Percentiles rank a stretch among this genome's conserved stretches.
Conservation (phyloP, 2,888 invertebrate species). For the Drosophila lacicola region DNA sequence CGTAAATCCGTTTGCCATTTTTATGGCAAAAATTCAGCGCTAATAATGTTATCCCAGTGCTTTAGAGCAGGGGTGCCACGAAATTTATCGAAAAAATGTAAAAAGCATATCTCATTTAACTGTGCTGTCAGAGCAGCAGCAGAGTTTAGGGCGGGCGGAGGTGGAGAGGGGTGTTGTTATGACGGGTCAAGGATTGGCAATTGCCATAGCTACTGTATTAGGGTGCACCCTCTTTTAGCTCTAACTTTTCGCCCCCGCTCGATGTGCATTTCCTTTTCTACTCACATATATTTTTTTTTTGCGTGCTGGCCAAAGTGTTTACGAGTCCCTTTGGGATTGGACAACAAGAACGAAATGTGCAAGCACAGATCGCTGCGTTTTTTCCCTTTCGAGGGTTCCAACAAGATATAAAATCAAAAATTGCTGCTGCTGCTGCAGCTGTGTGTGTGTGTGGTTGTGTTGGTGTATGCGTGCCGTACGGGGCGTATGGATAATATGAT, state of each 20-base stretch:
- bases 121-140: slow-evolving; percentile 51
- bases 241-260: slow-evolving; percentile 23
- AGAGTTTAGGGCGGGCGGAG: neutral
- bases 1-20: slow-evolving; percentile 67
- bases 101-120: slow-evolving; percentile 72
- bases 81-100: slow-evolving; percentile 65
- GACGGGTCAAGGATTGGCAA: slow-evolving; percentile 81
- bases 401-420: slow-evolving; percentile 57
- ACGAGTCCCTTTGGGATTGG: slow-evolving; percentile 64
- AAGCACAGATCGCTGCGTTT: slow-evolving; percentile 57
- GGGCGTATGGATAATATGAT: slow-evolving; percentile 59
- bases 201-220: slow-evolving; percentile 32
- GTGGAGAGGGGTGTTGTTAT: slow-evolving; percentile 57
- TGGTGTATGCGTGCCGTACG: slow-evolving; percentile 7
- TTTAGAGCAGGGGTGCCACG: slow-evolving; percentile 26
- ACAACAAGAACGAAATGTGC: slow-evolving; percentile 60
- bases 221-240: slow-evolving; percentile 27
- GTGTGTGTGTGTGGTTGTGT: neutral
- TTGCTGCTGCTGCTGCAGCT: slow-evolving; percentile 32
- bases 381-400: slow-evolving; percentile 29
- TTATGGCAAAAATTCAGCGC: slow-evolving; percentile 62
- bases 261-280: slow-evolving; percentile 28
- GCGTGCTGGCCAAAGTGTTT: slow-evolving; percentile 58
- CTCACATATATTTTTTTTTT: slow-evolving; percentile 12
- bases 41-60: slow-evolving; percentile 67